Conservation (phyloP, 2,888 invertebrate species). For the Creontiades dilutus region DNA sequence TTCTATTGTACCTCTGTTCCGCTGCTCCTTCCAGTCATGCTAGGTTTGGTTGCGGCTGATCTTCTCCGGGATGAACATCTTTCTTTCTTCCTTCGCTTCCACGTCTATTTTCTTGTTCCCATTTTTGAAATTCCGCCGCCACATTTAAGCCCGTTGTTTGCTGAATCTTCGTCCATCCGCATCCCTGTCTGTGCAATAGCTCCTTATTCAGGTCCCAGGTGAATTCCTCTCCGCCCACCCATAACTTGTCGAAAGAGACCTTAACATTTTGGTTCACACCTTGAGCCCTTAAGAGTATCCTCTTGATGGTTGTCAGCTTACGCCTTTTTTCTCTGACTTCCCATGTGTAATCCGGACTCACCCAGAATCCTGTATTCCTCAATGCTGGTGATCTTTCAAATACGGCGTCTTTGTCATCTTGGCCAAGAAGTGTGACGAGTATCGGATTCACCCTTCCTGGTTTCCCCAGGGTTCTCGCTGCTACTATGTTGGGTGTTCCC, state of each 20-base stretch:
- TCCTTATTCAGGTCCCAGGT: neutral
- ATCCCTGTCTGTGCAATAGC: too few relatives aligned
- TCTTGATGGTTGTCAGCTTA: neutral
- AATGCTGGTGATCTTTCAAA: neutral
- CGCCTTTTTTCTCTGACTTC: neutral
- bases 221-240: neutral
- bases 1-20: neutral
- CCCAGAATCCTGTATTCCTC: conserved; percentile 1
- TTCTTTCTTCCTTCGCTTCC: neutral
- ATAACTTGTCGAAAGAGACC: neutral
- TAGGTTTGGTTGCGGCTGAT: neutral
- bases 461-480: neutral
- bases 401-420: neutral
- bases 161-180: too few relatives aligned
- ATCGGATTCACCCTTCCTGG: neutral
- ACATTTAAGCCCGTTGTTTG: neutral
- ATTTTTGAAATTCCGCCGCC: neutral
- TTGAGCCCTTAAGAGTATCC: neutral
- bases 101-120: neutral
- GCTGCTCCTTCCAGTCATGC: neutral
- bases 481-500: neutral
- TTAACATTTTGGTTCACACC: neutral
- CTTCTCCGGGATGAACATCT: neutral
- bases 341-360: neutral
- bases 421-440: neutral